Evolutionary conservation across 2,888 invertebrate genomes (phyloP), one percentile per base, ranked within the genome.

Genomic region (Nemurella pictetii): DNA sequence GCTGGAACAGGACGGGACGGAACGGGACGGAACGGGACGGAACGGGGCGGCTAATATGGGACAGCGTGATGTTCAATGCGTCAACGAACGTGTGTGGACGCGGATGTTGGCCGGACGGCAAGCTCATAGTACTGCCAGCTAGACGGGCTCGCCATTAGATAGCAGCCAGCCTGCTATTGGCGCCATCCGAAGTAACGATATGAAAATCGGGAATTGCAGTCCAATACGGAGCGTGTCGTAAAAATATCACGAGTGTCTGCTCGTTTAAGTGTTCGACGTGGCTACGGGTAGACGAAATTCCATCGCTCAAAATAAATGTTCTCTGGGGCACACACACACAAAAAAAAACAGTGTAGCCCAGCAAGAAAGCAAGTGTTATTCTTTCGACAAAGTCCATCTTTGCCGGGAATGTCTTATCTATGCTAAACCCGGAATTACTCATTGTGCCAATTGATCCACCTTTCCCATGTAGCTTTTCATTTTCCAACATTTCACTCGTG

Each of bases 401-500:
- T 25, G 3, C 15, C 28, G 4, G n/a, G 25, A 81, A 81, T 81
- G 80, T 35, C n/a, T 81, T 26, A 35, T 32, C 35, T 81, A 81
- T 81, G 80, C 32, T 27, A 81, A 81, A 78, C 30, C 78, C 15
- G 78, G 78, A 29, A 78, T 78, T 78, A 78, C 78, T 81, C 80
- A 81, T 36, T 81, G 80, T 36, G n/a, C 36, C 35, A 30, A 81
- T 81, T 32, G 80, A 81, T 81, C 80, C 80, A 81, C 80, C 80
- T 81, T 81, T 81, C 32, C n/a, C 80, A 35, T 81, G 80, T 81
- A 30, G 26, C 35, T 35, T 26, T 81, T 81, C 80, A 36, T 35
- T 35, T 32, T 35, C 36, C 80, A 12, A 35, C 80, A 12, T 20
- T 81, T 81, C 36, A 81, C 30, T 32, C 25, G 32, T n/a, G 32